Evolutionary conservation across 2,797 vertebrate species (phyloP), one percentile per base, ranked within the genome.

Genomic region (Petrocephalus schoutedeni): DNA sequence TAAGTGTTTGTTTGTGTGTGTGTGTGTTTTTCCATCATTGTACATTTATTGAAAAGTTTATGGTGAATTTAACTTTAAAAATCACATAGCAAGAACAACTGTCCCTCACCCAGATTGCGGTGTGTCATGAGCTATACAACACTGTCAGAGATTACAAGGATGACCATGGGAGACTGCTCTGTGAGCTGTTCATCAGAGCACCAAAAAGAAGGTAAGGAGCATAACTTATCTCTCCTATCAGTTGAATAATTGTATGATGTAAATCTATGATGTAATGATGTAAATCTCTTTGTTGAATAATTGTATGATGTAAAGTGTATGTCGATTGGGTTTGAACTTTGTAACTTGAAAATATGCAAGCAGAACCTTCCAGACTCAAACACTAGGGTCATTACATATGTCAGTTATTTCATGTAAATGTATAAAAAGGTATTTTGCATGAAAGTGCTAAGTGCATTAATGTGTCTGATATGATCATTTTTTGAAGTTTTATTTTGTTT

Each of bases 51-150:
- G 19, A 3, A 64, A 64, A 19, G 6, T 64, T n/a, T 19, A 64
- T 7, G 49, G 19, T 51, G 4, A 9, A 54, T 51, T 21, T 6
- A 53, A 5, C 6, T 12, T 28, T 86, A 89, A 53, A 84, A 51
- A 64, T 21, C 14, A 12, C 41, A 10, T 56, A 85, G 16, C 19
- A 21, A 85, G 8, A 14, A 57, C 28, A 36, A 21, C 54, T 41
- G 23, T 32, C 53, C 16, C 16, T 85, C 88, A 87, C 87, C 86
- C 92, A 99, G 98, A 98, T 99, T 93, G 97, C 98, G 89, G 97
- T 99, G 54, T 99, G 98, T 91, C 98, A 99, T 93, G 98, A 99
- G 89, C 94, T 99, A 89, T 99, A 98, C 91, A 99, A 98, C 89
- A 97, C 98, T 90, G 96, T 99, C 91, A 95, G 97, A 93, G 98